Base-by-base conservation (phyloP, 92 coral and sea anemone genomes). In the Paragorgia papillata region DNA sequence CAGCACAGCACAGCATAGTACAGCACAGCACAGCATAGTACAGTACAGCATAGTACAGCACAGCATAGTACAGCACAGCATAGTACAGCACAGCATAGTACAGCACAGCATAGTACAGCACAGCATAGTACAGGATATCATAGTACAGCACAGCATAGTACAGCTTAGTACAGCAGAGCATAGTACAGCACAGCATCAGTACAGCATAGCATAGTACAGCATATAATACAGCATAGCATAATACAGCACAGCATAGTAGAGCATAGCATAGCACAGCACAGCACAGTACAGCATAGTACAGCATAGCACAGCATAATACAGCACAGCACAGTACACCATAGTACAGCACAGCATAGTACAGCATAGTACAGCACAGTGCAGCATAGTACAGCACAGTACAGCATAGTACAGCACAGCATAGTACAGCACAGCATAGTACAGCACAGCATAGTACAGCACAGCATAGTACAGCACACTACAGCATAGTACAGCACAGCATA, bases 371-470 rank as follows among this genome's bases (percentile, higher is more conserved):
- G 31, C 80, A 81, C 62, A 33, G 60, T 82, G 57, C 73, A 81
- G 26, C 69, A 41, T 68, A 8, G 62, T 70, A 50, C 68, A 50
- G 76, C 44, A 51, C 75, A 73, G 41, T 74, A 62, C 40, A 79
- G 68, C 78, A 62, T 67, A 49, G 54, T 74, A 50, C 35, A 46
- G 54, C 66, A 51, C 35, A 61, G 41, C 81, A 63, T 54, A 82
- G 67, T 59, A 58, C 51, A 55, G 53, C 83, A 79, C 76, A 41
- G 66, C 50, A 82, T 32, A 69, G 64, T 69, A 61, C 73, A 81
- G 71, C 85, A 73, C 63, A 73, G 55, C 64, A 82, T 62, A 73
- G 71, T 70, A 62, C 31, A 82, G 73, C 75, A 48, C 81, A 59
- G 60, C 81, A 62, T 67, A 74, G 37, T 66, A 63, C 82, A 82